Evolutionary conservation across 2,888 invertebrate genomes (phyloP), one percentile per base, ranked within the genome.

Genomic region (Syrista parreyssii): DNA sequence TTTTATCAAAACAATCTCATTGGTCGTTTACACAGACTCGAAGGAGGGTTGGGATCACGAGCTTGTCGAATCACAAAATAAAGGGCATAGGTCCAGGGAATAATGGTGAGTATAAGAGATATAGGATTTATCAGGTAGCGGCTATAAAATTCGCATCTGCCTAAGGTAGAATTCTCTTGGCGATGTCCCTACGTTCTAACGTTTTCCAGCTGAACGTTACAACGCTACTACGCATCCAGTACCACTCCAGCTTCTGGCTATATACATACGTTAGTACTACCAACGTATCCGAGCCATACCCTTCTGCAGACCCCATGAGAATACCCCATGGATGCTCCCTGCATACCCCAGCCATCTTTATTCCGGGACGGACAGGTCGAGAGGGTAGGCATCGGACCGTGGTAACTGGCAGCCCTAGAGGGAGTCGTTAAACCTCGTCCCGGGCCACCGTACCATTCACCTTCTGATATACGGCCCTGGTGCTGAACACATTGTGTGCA

Each of bases 331-430:
- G 84, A 85, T 84, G 82, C 82, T 40, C 40, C 40, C 71, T 79
- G 69, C 73, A 72, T 83, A 86, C 83, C 83, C 84, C 85, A 84
- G 88, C 87, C 89, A 90, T 90, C 90, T 90, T 91, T 91, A 90
- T 90, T 90, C 90, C 83, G 80, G 86, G 86, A 86, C 86, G 87
- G 89, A 90, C 90, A 88, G 88, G 87, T 87, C 88, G 89, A 87
- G 89, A 89, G 91, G 91, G 91, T 91, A 90, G 88, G 91, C 91
- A 91, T 90, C 89, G 90, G 89, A 91, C 88, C 91, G 89, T 90
- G 88, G 90, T 90, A 91, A 90, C 91, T 89, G 89, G 89, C 87
- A 85, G 88, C 89, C 86, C 91, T 88, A 89, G 88, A 87, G 91
- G 91, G 90, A 91, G 90, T 89, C 89, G 91, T 91, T 91, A 91